phyloP scores from a whole-genome alignment of 2,113 vertebrate genomes.

The Dicaeum eximium region DNA sequence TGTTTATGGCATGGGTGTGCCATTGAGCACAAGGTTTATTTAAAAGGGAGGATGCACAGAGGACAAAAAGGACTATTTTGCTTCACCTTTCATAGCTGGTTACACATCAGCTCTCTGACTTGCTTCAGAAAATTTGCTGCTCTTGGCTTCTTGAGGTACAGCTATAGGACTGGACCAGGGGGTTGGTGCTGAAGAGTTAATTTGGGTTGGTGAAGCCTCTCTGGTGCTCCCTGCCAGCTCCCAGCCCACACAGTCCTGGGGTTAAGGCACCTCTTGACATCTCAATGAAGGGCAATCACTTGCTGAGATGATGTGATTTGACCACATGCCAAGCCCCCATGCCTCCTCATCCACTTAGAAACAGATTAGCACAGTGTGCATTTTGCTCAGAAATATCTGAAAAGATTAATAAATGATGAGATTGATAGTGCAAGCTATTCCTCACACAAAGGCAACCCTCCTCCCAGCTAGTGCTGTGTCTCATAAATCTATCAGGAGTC shows the following conservation, averaged over 20 bases:
- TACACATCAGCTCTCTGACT: neutral
- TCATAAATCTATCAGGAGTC: neutral
- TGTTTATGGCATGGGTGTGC: neutral
- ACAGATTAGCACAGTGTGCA: neutral
- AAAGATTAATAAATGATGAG: neutral
- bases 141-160: neutral
- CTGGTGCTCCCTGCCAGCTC: neutral
- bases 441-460: neutral
- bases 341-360: neutral
- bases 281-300: neutral
- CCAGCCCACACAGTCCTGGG: neutral
- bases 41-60: neutral
- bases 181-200: neutral
- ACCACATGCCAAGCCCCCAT: neutral
- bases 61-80: neutral
- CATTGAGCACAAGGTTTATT: neutral
- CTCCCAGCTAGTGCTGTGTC: neutral
- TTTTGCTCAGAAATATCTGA: slow-evolving; percentile 17
- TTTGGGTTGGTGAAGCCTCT: accelerated
- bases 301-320: neutral
- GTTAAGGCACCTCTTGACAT: neutral
- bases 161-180: neutral
- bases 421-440: neutral
- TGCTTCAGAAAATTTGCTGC: neutral
- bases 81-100: neutral